phyloP scores from a whole-genome alignment of 1,140 invertebrate species.

The Cephus cinctus region DNA sequence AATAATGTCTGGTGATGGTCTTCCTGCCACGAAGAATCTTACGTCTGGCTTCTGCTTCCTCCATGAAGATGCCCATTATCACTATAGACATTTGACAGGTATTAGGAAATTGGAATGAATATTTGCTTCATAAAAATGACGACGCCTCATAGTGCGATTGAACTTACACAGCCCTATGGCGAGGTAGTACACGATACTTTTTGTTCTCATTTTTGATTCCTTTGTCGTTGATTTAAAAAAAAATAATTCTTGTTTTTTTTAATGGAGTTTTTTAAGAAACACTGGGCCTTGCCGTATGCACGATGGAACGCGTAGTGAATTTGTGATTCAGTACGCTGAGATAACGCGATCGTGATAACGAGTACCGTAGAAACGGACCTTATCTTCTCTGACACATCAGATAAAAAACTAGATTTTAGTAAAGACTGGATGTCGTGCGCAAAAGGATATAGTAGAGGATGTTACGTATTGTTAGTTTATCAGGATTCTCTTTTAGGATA shows the following conservation, averaged over 20 bases:
- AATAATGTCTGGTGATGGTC: constrained; percentile 71
- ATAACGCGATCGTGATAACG: constrained; percentile 30
- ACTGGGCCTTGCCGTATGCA: constrained; percentile 5
- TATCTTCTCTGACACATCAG: constrained; percentile 20
- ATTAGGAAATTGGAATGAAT: not conserved
- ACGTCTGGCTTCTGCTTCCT: constrained; percentile 69
- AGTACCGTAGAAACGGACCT: constrained; percentile 16
- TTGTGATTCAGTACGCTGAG: constrained; percentile 29
- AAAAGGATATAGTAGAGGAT: too few species aligned
- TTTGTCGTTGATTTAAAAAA: not conserved
- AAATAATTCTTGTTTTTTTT: not conserved
- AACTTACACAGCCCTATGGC: constrained; percentile 46
- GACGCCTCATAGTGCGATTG: not conserved
- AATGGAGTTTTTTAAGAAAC: not conserved
- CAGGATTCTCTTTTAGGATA: too few species aligned
- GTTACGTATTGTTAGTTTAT: too few species aligned
- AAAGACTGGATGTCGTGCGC: too few species aligned
- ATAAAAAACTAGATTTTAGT: constrained; percentile 16
- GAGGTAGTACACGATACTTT: constrained; percentile 37
- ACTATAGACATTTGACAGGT: constrained; percentile 52
- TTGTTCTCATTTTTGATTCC: constrained; percentile 32
- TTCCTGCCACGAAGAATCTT: constrained; percentile 73
- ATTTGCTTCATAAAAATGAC: not conserved
- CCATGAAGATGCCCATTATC: constrained; percentile 61
- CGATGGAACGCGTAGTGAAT: not conserved